Evolutionary conservation across 1,140 invertebrate genomes (phyloP), one percentile per base, ranked within the genome.

Genomic region (Sarcophaga bullata): DNA sequence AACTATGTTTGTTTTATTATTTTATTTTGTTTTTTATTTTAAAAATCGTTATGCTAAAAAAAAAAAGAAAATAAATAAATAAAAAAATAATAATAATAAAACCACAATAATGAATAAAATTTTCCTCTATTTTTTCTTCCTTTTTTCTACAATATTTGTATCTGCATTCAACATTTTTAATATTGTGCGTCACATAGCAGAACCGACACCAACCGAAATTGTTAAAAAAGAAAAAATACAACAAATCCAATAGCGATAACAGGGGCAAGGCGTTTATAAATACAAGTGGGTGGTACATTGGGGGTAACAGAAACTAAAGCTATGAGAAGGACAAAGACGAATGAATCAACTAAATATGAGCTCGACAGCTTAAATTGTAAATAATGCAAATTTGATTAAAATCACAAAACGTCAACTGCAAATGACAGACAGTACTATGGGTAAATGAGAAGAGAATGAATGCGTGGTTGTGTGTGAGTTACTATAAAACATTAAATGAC

Each of bases 351-450:
- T 68, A 78, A 78, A 75, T 19, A 78, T 50, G 48, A 17, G 17
- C 48, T 52, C 25, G 75, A 48, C 48, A 78, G 75, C 75, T 78
- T 52, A 78, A 78, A 78, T 78, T 78, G 75, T 78, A 78, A 78
- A 78, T 78, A 78, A 78, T 78, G 75, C 75, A 78, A 78, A 78
- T 78, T 78, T 78, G 75, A 78, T 78, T 78, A 78, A 78, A 78
- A 78, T 78, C 75, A 78, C 75, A 78, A 78, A 37, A 78, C 75
- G 75, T 78, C 75, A 78, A 78, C 48, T 78, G 75, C 75, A 78
- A 78, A 78, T 78, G 75, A 78, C 75, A 78, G 75, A 78, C 75
- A 78, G 50, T 48, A 78, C 62, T 68, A 19, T 68, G 62, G 25
- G 25, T 37, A 37, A 37, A 37, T 37, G 25, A 37, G 25, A 37